These are phyloP conservation scores for Mythimna pallens DNA, from an alignment of 2,888 invertebrate genomes.

Conservation along the genomic window DNA sequence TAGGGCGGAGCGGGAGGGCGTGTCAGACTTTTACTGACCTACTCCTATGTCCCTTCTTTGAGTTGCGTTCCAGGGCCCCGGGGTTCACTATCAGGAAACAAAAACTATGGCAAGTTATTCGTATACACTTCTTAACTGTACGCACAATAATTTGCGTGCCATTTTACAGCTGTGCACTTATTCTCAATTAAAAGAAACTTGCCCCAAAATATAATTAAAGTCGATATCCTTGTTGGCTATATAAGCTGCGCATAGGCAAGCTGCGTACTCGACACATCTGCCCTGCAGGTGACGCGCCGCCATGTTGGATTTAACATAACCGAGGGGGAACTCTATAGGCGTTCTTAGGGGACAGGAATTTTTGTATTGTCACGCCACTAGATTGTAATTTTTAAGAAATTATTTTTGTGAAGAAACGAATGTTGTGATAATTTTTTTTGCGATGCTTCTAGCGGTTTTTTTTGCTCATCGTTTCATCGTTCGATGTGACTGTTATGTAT, in stretches of 20 bases:
- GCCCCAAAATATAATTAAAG: slow-evolving; percentile 51
- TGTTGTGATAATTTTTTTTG: neutral
- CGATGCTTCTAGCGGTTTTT: neutral
- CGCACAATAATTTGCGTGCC: neutral
- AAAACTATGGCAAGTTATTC: too few species aligned
- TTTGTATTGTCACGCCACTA: slow-evolving; percentile 28
- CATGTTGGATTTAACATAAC: slow-evolving; percentile 64
- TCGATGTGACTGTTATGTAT: neutral
- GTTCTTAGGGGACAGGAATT: slow-evolving; percentile 54
- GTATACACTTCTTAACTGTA: too few species aligned
- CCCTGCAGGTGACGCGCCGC: slow-evolving; percentile 79
- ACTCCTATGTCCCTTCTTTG: too few species aligned
- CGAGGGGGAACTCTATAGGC: slow-evolving; percentile 67
- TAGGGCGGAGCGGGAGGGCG: too few species aligned
- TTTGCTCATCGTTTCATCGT: neutral
- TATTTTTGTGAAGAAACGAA: neutral
- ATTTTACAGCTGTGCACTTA: neutral
- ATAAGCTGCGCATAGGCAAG: slow-evolving; percentile 73
- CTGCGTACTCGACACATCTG: slow-evolving; percentile 80
- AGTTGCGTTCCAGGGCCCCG: too few species aligned
- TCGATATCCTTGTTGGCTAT: slow-evolving; percentile 42
- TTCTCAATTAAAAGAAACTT: slow-evolving; percentile 38
- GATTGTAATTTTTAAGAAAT: slow-evolving; percentile 26
- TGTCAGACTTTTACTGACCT: too few species aligned
- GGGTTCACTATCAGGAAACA: too few species aligned